Base-by-base conservation (phyloP, 2,888 invertebrate genomes). In the Lymantria monacha region DNA sequence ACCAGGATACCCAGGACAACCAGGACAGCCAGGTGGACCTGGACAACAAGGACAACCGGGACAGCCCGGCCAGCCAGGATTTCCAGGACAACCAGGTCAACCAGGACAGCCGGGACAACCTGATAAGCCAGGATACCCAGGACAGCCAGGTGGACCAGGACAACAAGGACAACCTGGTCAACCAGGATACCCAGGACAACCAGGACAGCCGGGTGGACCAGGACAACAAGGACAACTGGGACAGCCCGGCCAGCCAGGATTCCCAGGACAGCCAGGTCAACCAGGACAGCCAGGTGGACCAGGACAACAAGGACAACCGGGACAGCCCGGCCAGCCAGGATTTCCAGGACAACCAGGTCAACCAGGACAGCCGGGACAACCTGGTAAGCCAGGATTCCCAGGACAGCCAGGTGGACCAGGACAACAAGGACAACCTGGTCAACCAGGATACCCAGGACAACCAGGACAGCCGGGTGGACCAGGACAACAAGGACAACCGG, bases 121-220 rank as follows among this genome's bases (percentile, higher is more conserved):
- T 53, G 46, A 61, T 0, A 0, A 40, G 3, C 60, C 69, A 7
- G 74, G 70, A 9, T 55, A 74, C 83, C 51, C 49, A 7, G 59
- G 59, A 0, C 1, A 48, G 0, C 59, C 61, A 3, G 59, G 61
- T 3, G 2, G 59, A 0, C 64, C 76, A 85, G 84, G 70, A 81
- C 9, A 55, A 0, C 67, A 65, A 7, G 69, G 70, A 0, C 14
- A 65, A 1, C 69, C 70, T 30, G 67, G 63, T 30, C 45, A 68
- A 44, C 63, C 66, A 31, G 72, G 63, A 0, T 9, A 57, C 0
- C 65, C 68, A 10, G 61, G 62, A 7, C 41, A 59, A 30, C 59
- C 61, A 14, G 61, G 60, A 9, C 44, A 51, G 5, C 67, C 65
- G 9, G 68, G 69, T 7, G 44, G 54, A 0, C 58, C 69, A 0